phyloP scores from a whole-genome alignment of 2,888 invertebrate genomes.

The Fabriciana adippe region DNA sequence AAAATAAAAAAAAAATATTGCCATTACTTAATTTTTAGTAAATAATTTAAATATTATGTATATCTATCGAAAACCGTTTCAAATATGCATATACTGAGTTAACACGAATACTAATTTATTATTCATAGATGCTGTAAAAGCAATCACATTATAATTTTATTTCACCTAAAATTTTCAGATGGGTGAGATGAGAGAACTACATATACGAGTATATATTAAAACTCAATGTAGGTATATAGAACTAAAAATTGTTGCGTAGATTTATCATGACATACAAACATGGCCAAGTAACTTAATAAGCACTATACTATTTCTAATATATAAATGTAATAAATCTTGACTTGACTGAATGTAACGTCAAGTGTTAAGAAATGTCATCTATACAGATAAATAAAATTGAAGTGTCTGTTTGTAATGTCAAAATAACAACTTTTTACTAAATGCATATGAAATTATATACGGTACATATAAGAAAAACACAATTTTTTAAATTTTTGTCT shows the following conservation, averaged over 20 bases:
- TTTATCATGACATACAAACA: too few species aligned
- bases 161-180: background rate
- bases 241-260: too few species aligned
- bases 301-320: too few species aligned
- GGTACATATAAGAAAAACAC: too few species aligned
- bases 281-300: too few species aligned
- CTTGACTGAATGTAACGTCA: slow-evolving; percentile 1
- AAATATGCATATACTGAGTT: background rate
- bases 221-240: background rate
- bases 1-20: too few species aligned
- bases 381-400: background rate
- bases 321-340: background rate
- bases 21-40: background rate
- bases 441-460: too few species aligned
- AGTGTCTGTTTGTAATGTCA: too few species aligned
- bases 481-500: too few species aligned
- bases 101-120: slow-evolving; percentile 14
- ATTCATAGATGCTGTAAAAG: slow-evolving; percentile 7
- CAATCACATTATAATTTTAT: slow-evolving; percentile 11
- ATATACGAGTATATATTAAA: background rate
- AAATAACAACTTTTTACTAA: too few species aligned
- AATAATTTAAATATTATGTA: background rate
- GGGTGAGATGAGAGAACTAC: background rate
- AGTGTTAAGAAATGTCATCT: background rate
- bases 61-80: background rate